Conservation (phyloP, 1,140 invertebrate genomes). For the Bombus impatiens region DNA sequence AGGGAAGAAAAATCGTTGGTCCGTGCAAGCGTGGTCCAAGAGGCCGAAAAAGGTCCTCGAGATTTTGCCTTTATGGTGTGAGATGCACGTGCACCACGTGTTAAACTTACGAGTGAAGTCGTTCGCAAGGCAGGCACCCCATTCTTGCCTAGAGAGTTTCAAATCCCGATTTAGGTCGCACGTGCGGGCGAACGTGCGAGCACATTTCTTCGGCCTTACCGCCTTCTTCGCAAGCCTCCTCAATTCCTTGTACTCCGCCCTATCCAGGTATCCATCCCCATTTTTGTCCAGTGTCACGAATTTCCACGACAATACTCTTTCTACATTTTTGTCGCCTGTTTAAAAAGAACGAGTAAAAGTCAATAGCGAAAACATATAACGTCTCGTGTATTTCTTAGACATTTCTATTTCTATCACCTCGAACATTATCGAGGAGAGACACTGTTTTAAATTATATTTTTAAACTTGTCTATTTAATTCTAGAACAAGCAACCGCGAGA, state of each 20-base stretch:
- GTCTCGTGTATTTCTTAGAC: neutral
- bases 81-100: slow-evolving; percentile 38
- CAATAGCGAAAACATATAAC: neutral
- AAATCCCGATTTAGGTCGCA: slow-evolving; percentile 93
- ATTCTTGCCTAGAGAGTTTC: slow-evolving; percentile 90
- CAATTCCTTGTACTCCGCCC: slow-evolving; percentile 91
- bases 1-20: slow-evolving; percentile 12
- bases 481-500: too few relatives aligned
- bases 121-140: slow-evolving; percentile 90
- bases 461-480: too few relatives aligned
- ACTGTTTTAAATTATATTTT: too few relatives aligned
- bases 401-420: too few relatives aligned
- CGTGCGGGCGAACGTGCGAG: slow-evolving; percentile 91
- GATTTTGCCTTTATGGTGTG: slow-evolving; percentile 10
- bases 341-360: neutral
- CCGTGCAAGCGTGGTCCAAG: neutral
- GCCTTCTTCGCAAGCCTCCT: slow-evolving; percentile 91
- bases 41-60: neutral
- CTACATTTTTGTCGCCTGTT: slow-evolving; percentile 78
- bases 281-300: slow-evolving; percentile 91
- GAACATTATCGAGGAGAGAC: too few relatives aligned
- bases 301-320: slow-evolving; percentile 91
- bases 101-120: slow-evolving; percentile 84
- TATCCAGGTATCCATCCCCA: slow-evolving; percentile 88
- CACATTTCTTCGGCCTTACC: slow-evolving; percentile 93